Conservation (phyloP, 1,140 invertebrate species). For the Galleria mellonella region DNA sequence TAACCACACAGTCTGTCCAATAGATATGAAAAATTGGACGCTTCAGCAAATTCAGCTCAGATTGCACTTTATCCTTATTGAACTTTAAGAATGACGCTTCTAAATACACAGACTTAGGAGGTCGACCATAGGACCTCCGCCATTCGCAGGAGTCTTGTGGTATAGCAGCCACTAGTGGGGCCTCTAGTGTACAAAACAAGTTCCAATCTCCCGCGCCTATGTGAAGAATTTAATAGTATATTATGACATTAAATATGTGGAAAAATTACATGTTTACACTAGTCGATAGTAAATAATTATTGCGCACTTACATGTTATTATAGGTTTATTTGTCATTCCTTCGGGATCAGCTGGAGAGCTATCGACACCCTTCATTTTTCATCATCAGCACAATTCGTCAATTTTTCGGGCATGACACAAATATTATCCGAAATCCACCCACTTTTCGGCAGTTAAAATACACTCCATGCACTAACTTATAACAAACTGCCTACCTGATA, state of each 20-base stretch:
- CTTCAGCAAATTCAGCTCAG: conserved; percentile 85
- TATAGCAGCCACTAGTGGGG: conserved; percentile 84
- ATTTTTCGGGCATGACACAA: conserved; percentile 60
- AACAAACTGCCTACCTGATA: too few species aligned
- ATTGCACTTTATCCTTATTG: conserved; percentile 79
- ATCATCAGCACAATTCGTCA: conserved; percentile 58
- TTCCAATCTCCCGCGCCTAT: conserved; percentile 92
- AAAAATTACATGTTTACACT: too few species aligned
- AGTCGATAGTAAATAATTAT: not conserved
- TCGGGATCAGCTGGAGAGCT: conserved; percentile 50
- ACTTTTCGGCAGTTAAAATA: conserved; percentile 21
- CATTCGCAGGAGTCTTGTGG: conserved; percentile 92
- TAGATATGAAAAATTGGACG: conserved; percentile 95
- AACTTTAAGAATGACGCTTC: conserved; percentile 91
- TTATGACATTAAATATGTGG: too few species aligned
- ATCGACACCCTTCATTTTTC: conserved; percentile 71
- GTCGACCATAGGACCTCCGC: conserved; percentile 88
- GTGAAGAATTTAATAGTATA: too few species aligned
- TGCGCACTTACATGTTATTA: conserved; percentile 74
- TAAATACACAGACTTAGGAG: conserved; percentile 88
- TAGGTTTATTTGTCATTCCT: conserved; percentile 74
- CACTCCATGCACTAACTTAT: not conserved
- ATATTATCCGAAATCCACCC: conserved; percentile 47
- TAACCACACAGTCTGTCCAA: conserved; percentile 94
- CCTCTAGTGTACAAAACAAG: conserved; percentile 88